Evolutionary conservation across 2,888 invertebrate species (phyloP).

Genomic region (Julus scandinavius): DNA sequence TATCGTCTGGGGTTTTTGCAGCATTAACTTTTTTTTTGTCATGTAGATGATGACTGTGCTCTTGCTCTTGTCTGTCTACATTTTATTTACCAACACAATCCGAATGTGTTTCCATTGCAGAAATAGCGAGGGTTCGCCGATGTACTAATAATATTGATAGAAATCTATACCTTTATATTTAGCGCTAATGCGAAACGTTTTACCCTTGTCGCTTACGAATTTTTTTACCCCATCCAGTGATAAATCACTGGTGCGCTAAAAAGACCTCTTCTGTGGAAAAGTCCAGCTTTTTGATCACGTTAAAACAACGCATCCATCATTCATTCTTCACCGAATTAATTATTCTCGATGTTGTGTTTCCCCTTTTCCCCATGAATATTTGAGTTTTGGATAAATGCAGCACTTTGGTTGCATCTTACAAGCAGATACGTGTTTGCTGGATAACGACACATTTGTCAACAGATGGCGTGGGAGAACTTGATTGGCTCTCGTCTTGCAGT

Average conservation of each 20-base stretch:
- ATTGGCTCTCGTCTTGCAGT: too few species aligned
- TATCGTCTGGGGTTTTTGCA: background rate
- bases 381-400: background rate
- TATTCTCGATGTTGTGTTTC: background rate
- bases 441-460: too few species aligned
- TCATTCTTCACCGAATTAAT: background rate
- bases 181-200: conserved; percentile 1
- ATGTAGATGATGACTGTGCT: conserved; percentile 14
- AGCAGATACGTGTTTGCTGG: background rate
- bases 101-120: background rate
- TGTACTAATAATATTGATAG: background rate
- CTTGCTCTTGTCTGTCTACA: background rate
- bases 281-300: background rate
- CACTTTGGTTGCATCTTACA: background rate
- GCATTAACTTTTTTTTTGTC: background rate
- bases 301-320: conserved; percentile 38
- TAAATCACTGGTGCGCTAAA: conserved; percentile 28
- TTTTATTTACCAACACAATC: background rate
- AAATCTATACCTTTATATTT: conserved; percentile 2
- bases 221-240: background rate
- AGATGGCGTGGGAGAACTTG: too few species aligned
- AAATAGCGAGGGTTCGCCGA: background rate
- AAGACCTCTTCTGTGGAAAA: background rate
- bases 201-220: conserved; percentile 14
- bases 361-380: background rate